Conservation (phyloP, 2,113 vertebrate genomes). For the Oncorhynchus nerka region DNA sequence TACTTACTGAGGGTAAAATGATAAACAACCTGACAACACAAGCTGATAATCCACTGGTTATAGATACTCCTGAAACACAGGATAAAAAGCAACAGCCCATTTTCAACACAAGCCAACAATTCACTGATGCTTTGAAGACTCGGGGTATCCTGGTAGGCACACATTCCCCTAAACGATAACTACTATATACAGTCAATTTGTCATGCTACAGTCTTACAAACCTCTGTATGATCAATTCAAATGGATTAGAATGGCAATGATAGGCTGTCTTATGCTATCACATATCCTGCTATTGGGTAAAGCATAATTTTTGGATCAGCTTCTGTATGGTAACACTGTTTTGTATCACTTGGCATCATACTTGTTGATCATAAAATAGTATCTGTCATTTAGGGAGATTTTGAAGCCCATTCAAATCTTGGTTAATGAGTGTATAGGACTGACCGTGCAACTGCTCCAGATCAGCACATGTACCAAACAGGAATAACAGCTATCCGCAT, state of each 20-base stretch:
- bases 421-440: conserved; percentile 7
- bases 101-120: not conserved
- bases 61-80: not conserved
- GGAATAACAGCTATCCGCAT: conserved; percentile 53
- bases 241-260: not conserved
- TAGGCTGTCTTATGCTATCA: conserved; percentile 27
- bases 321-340: not conserved
- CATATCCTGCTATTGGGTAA: conserved; percentile 15
- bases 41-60: conserved; percentile 1
- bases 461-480: conserved; percentile 50
- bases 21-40: not conserved
- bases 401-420: not conserved
- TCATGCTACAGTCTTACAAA: conserved; percentile 19
- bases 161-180: conserved; percentile 16
- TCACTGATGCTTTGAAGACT: not conserved
- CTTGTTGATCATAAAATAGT: not conserved
- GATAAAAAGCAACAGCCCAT: not conserved
- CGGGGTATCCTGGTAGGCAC: not conserved
- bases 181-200: conserved; percentile 21
- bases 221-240: not conserved
- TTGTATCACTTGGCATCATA: not conserved
- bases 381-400: not conserved
- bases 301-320: conserved; percentile 11
- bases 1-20: not conserved
- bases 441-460: conserved; percentile 33